A percentile compares a stretch with the other conserved stretches of the same genome.
Conservation (phyloP, 2,888 invertebrate genomes). For the Synanthedon andrenaeformis region DNA sequence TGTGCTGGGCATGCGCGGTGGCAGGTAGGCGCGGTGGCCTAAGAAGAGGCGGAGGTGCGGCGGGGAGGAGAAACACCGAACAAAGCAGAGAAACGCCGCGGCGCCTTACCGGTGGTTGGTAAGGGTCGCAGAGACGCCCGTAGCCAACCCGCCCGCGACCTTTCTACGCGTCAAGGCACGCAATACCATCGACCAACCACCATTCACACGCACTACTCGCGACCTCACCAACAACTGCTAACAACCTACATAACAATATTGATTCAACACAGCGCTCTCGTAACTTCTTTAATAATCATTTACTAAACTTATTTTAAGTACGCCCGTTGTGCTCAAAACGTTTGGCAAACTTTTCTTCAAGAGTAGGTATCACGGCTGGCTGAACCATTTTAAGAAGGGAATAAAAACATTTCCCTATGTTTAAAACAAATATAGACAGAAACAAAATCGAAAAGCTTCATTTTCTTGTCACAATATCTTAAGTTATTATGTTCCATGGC, state of each 20-base stretch:
- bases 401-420: neutral
- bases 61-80: constrained; percentile 23
- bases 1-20: constrained; percentile 59
- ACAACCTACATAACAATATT: constrained; percentile 45
- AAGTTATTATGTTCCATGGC: too few relatives aligned
- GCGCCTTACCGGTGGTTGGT: constrained; percentile 27
- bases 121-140: constrained; percentile 25
- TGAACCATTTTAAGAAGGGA: neutral
- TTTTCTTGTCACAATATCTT: neutral
- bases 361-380: neutral
- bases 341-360: neutral
- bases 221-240: constrained; percentile 21
- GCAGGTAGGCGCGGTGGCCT: constrained; percentile 31
- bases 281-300: constrained; percentile 9
- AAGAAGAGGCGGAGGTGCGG: constrained; percentile 34
- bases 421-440: neutral
- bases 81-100: constrained; percentile 41
- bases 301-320: constrained; percentile 1
- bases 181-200: constrained; percentile 55
- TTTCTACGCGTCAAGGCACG: constrained; percentile 35
- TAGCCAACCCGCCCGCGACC: constrained; percentile 20
- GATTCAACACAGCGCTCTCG: constrained; percentile 19
- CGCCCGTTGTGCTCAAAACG: neutral
- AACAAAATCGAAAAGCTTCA: neutral
- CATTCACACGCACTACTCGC: constrained; percentile 43